Evolutionary conservation across 2,888 invertebrate genomes (phyloP).

Genomic region (Drosophila tanythrix): DNA sequence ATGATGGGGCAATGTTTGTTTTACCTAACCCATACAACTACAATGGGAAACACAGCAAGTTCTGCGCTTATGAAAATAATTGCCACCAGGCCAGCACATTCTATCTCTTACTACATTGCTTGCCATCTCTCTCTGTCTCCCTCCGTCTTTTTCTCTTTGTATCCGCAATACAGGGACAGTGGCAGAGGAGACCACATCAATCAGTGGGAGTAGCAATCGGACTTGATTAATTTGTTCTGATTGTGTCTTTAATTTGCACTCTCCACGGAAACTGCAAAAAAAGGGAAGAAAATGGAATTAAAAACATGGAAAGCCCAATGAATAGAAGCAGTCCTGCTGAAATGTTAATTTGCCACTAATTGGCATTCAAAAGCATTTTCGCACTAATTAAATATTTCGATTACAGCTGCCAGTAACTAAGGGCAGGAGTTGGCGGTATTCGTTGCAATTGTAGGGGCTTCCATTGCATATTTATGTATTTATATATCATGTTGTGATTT

Average conservation of each 20-base stretch:
- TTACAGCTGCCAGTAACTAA: constrained; percentile 49
- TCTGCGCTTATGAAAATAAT: constrained; percentile 55
- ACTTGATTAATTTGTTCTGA: constrained; percentile 79
- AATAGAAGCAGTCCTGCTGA: constrained; percentile 50
- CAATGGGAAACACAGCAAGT: constrained; percentile 43
- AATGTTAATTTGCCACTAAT: constrained; percentile 81
- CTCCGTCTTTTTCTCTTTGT: constrained; percentile 11
- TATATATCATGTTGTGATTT: constrained; percentile 38
- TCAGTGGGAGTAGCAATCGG: constrained; percentile 64
- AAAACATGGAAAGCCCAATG: constrained; percentile 13
- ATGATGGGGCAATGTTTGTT: constrained; percentile 66
- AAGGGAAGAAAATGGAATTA: constrained; percentile 17
- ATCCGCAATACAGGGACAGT: constrained; percentile 5
- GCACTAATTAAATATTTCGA: constrained; percentile 82
- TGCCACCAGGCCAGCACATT: constrained; percentile 28
- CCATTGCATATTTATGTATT: constrained; percentile 51
- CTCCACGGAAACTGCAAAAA: constrained; percentile 24
- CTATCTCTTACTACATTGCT: neutral
- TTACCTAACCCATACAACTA: constrained; percentile 32
- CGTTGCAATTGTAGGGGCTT: constrained; percentile 1
- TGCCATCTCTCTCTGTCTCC: neutral
- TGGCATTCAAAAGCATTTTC: constrained; percentile 80
- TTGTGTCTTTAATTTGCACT: constrained; percentile 78
- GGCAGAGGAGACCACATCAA: constrained; percentile 66
- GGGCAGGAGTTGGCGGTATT: neutral